Base-by-base conservation (phyloP, 2,113 vertebrate genomes). In the Eolophus roseicapilla region DNA sequence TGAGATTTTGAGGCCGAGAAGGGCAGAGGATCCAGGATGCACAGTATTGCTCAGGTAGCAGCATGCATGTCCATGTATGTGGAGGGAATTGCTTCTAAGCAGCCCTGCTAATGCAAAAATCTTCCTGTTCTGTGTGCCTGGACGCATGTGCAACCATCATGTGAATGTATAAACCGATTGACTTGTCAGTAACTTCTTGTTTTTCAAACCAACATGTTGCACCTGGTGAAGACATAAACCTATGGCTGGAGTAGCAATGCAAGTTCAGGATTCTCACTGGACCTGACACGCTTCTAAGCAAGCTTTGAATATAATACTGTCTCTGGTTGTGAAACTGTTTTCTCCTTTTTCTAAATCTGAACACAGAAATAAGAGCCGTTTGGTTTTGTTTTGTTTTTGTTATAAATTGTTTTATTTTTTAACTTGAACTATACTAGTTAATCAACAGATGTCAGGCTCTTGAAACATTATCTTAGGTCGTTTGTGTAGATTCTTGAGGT, bases 61-160 rank as follows among this genome's bases (percentile, higher is more conserved):
- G 29, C 6, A 3, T 33, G 29, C 1, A 0, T 25, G 7, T 41
- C 17, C 12, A 3, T 39, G 5, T 23, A 17, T 7, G 10, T 69
- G 50, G 68, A 83, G 57, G 39, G 43, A 13, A 14, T 64, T 80
- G 35, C 6, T 83, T 71, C 53, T 52, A 37, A 47, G 15, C 27
- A 33, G 15, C 29, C 12, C 4, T 17, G 9, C 16, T 55, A 13
- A 9, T 49, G 17, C 53, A 52, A 29, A 83, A 83, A 28, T 53
- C 6, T 8, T 65, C 27, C 9, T 64, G 5, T 69, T 68, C 7
- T 31, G 1, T 80, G 44, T 86, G n/a, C 11, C 27, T 57, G 53
- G 27, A 11, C 18, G 15, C 29, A 17, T 29, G 16, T 88, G 39
- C 63, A 69, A 46, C 47, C 25, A 16, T 70, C 16, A 6, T 9